Conservation (phyloP, 2,888 invertebrate genomes). For the Drosophila sordidula region DNA sequence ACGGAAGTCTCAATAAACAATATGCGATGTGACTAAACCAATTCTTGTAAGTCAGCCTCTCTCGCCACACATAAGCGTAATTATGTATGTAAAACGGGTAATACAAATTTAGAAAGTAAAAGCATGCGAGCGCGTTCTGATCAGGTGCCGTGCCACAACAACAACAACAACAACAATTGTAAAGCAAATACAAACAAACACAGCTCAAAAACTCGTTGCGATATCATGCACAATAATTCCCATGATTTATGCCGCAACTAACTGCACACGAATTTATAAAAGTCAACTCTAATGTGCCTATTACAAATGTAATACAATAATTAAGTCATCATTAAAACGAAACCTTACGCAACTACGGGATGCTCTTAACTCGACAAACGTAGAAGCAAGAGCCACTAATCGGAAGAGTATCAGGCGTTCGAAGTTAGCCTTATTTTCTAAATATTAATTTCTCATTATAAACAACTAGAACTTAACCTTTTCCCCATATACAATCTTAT, state of each 20-base stretch:
- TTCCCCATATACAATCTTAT: no score
- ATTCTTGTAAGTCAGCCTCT: constrained; percentile 62
- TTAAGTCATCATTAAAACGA: constrained; percentile 44
- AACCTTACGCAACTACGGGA: constrained; percentile 13
- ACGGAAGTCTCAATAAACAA: constrained; percentile 40
- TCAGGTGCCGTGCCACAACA: constrained; percentile 44
- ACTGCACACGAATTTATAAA: constrained; percentile 28
- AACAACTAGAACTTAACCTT: no score
- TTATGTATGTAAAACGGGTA: constrained; percentile 51
- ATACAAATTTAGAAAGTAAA: constrained; percentile 80
- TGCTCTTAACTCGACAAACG: constrained; percentile 14
- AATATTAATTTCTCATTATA: no score
- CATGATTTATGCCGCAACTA: constrained; percentile 65
- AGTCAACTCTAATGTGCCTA: constrained; percentile 21
- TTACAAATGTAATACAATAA: constrained; percentile 49
- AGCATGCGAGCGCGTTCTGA: constrained; percentile 58
- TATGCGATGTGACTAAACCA: constrained; percentile 52
- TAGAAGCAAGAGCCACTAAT: not conserved
- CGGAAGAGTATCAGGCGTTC: not conserved
- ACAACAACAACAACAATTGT: constrained; percentile 8
- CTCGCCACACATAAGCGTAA: constrained; percentile 2
- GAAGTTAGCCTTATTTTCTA: no score
- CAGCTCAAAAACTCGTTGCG: constrained; percentile 45
- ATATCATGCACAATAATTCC: constrained; percentile 58
- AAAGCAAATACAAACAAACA: constrained; percentile 15